Base-by-base conservation (phyloP, 2,113 vertebrate species). In the Geococcyx californianus region DNA sequence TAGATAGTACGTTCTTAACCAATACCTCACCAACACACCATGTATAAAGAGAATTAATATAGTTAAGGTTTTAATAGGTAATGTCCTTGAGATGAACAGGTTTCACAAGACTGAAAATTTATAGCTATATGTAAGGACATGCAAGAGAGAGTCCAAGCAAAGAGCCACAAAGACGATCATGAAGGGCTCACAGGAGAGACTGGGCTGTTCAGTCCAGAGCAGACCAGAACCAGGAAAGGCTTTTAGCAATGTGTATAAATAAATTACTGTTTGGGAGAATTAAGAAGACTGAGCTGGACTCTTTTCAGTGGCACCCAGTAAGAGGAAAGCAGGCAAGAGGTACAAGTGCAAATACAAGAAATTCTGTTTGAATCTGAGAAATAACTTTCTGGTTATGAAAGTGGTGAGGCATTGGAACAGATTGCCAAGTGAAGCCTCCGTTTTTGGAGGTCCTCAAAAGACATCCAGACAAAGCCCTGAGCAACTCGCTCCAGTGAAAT, bases 1-100 rank as follows among this genome's bases (percentile, higher is more conserved):
- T 51, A 77, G 29, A 38, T 29, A n/a, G 82, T 38, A 33, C 34
- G 54, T 47, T 73, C n/a, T 51, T 84, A 64, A 95, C 55, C 87
- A 91, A 74, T 19, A 56, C n/a, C 85, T 92, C 88, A 95, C 47
- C 11, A 66, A 80, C 94, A 92, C 49, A 67, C 16, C 47, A 64
- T 52, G 40, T 67, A 76, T 62, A 91, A 85, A 74, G 75, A 89
- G 56, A 94, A 96, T 73, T 40, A 82, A 80, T 81, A 62, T 28
- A 94, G 84, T 93, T 91, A 87, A 91, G 92, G 89, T 82, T 95
- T 96, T 88, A 96, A 95, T 29, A 91, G 73, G 75, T 88, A 97
- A 94, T 33, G 68, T 60, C 87, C 76, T 82, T 93, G 76, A 96
- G 89, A 95, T 93, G 83, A 87, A 92, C 64, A 97, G 92, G 67